phyloP scores from a whole-genome alignment of 2,113 vertebrate species.

The Lontra canadensis region DNA sequence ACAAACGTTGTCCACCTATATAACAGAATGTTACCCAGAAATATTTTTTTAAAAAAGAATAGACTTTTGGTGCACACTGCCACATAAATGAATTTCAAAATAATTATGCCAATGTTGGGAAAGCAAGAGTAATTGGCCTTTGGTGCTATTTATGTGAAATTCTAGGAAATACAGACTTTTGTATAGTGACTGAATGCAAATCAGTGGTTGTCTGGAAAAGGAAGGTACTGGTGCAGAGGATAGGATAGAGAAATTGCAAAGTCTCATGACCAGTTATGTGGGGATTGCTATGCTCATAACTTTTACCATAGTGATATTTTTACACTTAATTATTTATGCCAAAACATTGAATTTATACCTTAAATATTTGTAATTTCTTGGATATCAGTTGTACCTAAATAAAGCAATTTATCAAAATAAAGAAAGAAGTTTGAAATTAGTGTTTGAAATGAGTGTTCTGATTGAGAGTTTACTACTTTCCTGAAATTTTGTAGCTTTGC shows the following conservation, averaged over 20 bases:
- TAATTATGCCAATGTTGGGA: background rate
- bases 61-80: background rate
- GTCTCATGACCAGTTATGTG: background rate
- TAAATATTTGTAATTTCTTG: background rate
- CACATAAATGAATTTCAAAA: background rate
- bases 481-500: background rate
- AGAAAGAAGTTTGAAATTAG: background rate
- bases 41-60: background rate
- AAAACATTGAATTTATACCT: background rate
- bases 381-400: background rate
- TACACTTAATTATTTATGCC: background rate
- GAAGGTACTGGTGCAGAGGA: fast-evolving
- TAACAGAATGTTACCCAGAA: background rate
- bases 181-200: background rate
- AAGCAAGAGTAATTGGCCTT: background rate
- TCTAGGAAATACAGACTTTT: background rate
- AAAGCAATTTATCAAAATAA: background rate
- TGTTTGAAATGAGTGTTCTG: background rate
- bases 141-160: background rate
- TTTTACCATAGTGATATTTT: background rate
- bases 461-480: background rate
- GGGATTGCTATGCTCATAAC: background rate
- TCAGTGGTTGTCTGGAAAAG: too few species aligned
- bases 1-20: background rate
- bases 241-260: background rate